Evolutionary conservation across 2,797 vertebrate genomes (phyloP).

Genomic region (Ambastaia sidthimunki): DNA sequence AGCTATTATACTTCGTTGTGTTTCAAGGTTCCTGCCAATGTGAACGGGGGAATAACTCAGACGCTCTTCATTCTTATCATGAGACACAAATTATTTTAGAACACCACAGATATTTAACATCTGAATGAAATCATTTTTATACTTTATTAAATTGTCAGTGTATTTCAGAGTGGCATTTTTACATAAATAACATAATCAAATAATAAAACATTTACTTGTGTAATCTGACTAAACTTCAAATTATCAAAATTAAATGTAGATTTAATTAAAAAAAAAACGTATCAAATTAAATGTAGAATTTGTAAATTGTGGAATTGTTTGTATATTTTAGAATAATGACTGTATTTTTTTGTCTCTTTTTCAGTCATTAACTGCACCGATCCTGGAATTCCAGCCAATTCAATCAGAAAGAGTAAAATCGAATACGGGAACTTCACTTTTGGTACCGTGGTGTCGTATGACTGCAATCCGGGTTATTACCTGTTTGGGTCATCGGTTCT

Average conservation of each 20-base stretch:
- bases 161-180: no score
- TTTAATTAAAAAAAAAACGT: neutral
- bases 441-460: conserved; percentile 94
- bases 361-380: conserved; percentile 97
- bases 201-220: no score
- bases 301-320: neutral
- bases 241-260: neutral
- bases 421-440: conserved; percentile 97
- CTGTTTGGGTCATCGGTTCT: conserved; percentile 95
- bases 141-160: neutral
- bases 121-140: neutral
- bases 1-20: neutral
- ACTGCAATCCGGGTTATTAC: conserved; percentile 95
- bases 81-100: neutral
- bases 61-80: neutral
- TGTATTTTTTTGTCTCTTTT: conserved; percentile 4
- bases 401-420: conserved; percentile 97
- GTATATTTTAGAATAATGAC: neutral
- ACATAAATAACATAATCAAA: neutral
- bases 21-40: conserved; percentile 12
- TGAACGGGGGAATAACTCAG: neutral
- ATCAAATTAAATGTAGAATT: neutral
- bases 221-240: no score
- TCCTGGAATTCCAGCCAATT: conserved; percentile 95
- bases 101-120: neutral